These are phyloP conservation scores for Drosophila putrida DNA, from an alignment of 2,888 invertebrate species.

Conservation along the genomic window DNA sequence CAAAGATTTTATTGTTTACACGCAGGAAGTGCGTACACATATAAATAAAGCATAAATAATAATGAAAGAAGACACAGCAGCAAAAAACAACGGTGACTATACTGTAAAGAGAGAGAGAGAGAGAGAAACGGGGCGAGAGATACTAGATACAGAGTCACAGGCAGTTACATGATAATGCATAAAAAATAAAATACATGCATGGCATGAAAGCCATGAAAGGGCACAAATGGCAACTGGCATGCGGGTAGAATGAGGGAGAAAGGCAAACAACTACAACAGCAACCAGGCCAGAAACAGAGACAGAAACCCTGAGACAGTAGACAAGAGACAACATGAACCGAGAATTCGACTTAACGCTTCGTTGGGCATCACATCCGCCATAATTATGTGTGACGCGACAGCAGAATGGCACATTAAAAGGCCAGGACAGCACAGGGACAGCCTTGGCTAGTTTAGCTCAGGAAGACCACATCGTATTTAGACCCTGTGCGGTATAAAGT, in stretches of 20 bases:
- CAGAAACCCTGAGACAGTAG: conserved; percentile 19
- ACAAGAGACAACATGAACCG: conserved; percentile 60
- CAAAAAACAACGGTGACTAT: conserved; percentile 23
- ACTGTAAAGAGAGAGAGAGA: not conserved
- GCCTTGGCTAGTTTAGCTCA: conserved; percentile 32
- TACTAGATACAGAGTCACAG: conserved; percentile 7
- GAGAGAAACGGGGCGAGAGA: not conserved
- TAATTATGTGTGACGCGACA: conserved; percentile 81
- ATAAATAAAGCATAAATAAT: conserved; percentile 80
- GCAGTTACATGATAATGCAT: conserved; percentile 75
- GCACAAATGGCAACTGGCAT: conserved; percentile 64
- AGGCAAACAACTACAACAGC: not conserved
- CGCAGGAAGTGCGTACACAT: conserved; percentile 78
- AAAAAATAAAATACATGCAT: conserved; percentile 77
- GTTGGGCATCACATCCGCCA: conserved; percentile 80
- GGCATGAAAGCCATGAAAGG: conserved; percentile 61
- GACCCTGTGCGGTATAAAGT: too few species aligned
- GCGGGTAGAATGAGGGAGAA: conserved; percentile 24
- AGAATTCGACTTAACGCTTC: conserved; percentile 80
- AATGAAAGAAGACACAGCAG: conserved; percentile 68
- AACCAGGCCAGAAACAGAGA: not conserved
- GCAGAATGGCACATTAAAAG: conserved; percentile 73
- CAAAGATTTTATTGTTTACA: conserved; percentile 69
- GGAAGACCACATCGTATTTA: conserved; percentile 43
- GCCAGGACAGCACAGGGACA: conserved; percentile 25